A percentile compares a stretch with the other conserved stretches of the same genome.
These are phyloP conservation scores for Paedocypris sp. DNA, from an alignment of 2,113 vertebrate genomes.

Conservation along the genomic window DNA sequence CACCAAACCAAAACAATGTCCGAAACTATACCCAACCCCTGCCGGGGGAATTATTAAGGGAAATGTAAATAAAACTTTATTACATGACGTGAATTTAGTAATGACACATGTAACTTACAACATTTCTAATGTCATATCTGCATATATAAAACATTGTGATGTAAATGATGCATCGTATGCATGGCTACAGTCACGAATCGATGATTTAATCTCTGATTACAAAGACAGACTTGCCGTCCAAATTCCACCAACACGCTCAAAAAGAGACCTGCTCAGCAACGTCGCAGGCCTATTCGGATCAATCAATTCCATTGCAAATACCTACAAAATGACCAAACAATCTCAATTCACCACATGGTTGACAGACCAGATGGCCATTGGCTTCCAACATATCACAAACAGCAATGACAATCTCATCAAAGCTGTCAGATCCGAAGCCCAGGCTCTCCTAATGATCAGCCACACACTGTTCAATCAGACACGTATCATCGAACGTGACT, in stretches of 20 bases:
- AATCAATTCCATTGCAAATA: not conserved
- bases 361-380: not conserved
- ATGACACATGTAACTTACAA: not conserved
- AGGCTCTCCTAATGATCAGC: not conserved
- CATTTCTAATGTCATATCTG: not conserved
- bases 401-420: not conserved
- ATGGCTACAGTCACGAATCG: conserved; percentile 1
- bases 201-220: conserved; percentile 18
- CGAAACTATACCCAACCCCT: not conserved
- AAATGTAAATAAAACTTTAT: not conserved
- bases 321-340: not conserved
- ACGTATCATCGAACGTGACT: not conserved
- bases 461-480: not conserved
- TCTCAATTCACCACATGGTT: not conserved
- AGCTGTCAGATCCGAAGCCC: not conserved
- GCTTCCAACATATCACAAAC: not conserved
- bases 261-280: not conserved
- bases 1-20: not conserved
- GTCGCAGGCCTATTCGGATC: too few relatives aligned
- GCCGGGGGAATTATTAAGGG: not conserved
- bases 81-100: not conserved
- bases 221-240: not conserved
- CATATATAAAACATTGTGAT: not conserved
- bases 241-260: not conserved
- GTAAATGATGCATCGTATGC: not conserved